Evolutionary conservation across 2,888 invertebrate genomes (phyloP), one percentile per base, ranked within the genome.

Genomic region (Branchipolynoe longqiensis): DNA sequence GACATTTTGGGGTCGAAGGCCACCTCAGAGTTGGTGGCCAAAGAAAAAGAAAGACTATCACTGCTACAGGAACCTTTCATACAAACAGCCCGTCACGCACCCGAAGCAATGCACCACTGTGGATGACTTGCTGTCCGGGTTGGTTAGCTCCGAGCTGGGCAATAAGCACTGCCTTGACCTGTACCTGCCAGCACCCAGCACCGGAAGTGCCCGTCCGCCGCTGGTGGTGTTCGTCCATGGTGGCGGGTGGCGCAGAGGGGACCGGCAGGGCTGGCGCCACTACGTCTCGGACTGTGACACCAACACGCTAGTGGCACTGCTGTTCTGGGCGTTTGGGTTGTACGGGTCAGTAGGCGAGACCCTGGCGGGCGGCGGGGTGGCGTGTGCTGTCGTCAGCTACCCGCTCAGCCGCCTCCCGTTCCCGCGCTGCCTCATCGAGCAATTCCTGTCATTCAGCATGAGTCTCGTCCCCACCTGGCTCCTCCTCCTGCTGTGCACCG

Each of bases 231-330:
- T 91, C 81, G 87, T 90, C 31, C 91, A 91, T 64, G 91, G 91
- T 0, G 91, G 91, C 1, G 91, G 91, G 0, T 91, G 91, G 91
- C 74, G 90, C 84, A 81, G 91, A 8, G 91, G 91, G 0, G 90
- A 88, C 22, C 87, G 88, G 33, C 62, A 86, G 8, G 89, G 88
- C 0, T 90, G 90, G 90, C 88, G 85, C 36, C 90, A 91, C 86
- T 91, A 87, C 82, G n/a, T 90, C 6, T 83, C 86, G 6, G 86
- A 86, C 82, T 85, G 86, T n/a, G 90, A 90, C 73, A 89, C 90
- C 12, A 91, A 91, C 82, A 87, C 90, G 36, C 41, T 90, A 6
- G 89, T 88, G 6, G 89, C 89, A 0, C 62, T 88, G 40, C 28
- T 89, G 8, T 86, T 86, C 58, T 89, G 87, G 85, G 58, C 87